Evolutionary conservation across 2,888 invertebrate species (phyloP).

Genomic region (Pharmacophagus antenor): DNA sequence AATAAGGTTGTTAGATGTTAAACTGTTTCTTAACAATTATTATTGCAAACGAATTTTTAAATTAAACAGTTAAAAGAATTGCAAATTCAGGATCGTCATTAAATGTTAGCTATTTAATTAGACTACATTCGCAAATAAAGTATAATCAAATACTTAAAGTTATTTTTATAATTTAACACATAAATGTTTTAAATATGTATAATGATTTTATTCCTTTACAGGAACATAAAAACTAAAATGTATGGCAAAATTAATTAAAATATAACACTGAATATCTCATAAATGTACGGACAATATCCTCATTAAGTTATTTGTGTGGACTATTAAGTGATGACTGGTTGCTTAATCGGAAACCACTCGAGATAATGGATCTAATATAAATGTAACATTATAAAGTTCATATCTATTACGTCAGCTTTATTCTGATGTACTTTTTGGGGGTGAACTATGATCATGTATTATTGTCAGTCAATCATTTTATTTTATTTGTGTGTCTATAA

Average conservation of each 20-base stretch:
- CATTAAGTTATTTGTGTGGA: conserved; percentile 2
- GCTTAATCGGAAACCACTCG: conserved; percentile 16
- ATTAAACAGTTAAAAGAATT: too few species aligned
- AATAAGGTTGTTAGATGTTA: neutral
- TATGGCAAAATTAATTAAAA: neutral
- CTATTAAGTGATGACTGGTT: conserved; percentile 27
- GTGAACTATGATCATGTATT: neutral
- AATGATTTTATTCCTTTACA: neutral
- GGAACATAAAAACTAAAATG: conserved; percentile 2
- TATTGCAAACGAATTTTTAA: neutral
- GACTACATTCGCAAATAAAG: too few species aligned
- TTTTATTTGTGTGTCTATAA: neutral
- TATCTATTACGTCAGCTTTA: conserved; percentile 13
- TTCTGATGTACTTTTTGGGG: neutral
- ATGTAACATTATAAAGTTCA: conserved; percentile 15
- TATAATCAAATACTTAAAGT: too few species aligned
- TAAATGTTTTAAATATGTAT: too few species aligned
- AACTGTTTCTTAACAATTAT: neutral
- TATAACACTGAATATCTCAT: conserved; percentile 8
- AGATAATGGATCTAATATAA: conserved; percentile 23
- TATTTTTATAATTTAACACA: too few species aligned
- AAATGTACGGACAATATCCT: neutral
- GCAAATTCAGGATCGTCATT: neutral
- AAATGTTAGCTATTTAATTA: too few species aligned
- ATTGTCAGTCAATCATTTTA: neutral